Conservation (phyloP, 2,888 invertebrate genomes). For the Drosophila planitibia region DNA sequence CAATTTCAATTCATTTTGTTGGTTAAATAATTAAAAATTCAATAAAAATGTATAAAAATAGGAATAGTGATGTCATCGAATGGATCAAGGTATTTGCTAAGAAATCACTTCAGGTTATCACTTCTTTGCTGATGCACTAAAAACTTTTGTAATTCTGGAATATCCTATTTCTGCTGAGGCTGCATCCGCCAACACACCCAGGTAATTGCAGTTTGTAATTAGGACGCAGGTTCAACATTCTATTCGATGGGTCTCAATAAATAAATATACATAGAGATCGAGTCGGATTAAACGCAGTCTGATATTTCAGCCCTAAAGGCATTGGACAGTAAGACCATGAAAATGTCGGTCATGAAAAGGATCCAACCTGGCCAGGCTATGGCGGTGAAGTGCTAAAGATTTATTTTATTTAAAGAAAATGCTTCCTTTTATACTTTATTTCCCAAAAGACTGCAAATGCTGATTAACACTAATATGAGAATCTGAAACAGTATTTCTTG, state of each 20-base stretch:
- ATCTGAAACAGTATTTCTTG: not conserved
- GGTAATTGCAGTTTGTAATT: not conserved
- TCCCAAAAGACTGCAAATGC: slow-evolving; percentile 1
- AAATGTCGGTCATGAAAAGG: not conserved
- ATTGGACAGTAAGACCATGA: not conserved
- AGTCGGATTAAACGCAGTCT: not conserved
- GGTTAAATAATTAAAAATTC: not conserved
- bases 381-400: not conserved
- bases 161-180: too few species aligned
- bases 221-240: not conserved
- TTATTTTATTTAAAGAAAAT: slow-evolving; percentile 1
- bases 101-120: too few species aligned
- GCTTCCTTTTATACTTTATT: not conserved
- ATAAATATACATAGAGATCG: not conserved
- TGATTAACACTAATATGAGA: slow-evolving; percentile 6
- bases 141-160: too few species aligned
- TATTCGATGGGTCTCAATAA: not conserved
- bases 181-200: not conserved
- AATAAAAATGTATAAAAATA: not conserved
- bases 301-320: not conserved
- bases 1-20: not conserved
- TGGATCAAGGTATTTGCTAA: not conserved
- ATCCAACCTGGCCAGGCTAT: not conserved
- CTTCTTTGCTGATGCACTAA: too few species aligned
- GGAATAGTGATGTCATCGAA: not conserved